These are phyloP conservation scores for Philopotamus ludificatus DNA, from an alignment of 1,140 invertebrate species.

Conservation along the genomic window DNA sequence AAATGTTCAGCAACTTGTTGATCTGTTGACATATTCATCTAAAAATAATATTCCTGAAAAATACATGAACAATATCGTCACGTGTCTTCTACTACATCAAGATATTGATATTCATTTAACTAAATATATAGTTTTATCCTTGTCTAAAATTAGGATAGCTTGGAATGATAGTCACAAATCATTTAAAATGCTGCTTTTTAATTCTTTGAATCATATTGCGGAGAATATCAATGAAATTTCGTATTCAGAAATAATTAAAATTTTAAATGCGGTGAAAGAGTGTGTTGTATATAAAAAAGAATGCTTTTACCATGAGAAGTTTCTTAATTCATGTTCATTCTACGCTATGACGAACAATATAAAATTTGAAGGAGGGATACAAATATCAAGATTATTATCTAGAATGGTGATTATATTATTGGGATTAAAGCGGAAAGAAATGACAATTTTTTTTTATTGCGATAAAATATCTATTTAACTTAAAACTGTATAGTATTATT, in stretches of 20 bases:
- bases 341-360: constrained; percentile 54
- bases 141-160: constrained; percentile 52
- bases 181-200: constrained; percentile 46
- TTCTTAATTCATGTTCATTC: constrained; percentile 55
- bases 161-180: constrained; percentile 34
- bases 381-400: constrained; percentile 47
- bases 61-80: constrained; percentile 53
- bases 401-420: too few species aligned
- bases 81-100: constrained; percentile 48
- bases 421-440: too few species aligned
- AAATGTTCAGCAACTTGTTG: constrained; percentile 52
- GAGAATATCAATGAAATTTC: constrained; percentile 48
- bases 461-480: too few species aligned
- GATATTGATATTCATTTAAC: constrained; percentile 50
- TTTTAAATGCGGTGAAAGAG: constrained; percentile 49
- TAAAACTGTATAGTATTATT: too few species aligned
- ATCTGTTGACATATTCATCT: constrained; percentile 56
- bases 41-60: constrained; percentile 53
- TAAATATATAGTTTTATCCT: constrained; percentile 54
- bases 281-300: constrained; percentile 50
- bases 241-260: constrained; percentile 41
- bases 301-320: constrained; percentile 56
- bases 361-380: constrained; percentile 53
- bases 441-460: too few species aligned
- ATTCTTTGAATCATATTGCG: constrained; percentile 51